phyloP scores from a whole-genome alignment of 2,797 vertebrate genomes.

The Scomberomorus guttatus region DNA sequence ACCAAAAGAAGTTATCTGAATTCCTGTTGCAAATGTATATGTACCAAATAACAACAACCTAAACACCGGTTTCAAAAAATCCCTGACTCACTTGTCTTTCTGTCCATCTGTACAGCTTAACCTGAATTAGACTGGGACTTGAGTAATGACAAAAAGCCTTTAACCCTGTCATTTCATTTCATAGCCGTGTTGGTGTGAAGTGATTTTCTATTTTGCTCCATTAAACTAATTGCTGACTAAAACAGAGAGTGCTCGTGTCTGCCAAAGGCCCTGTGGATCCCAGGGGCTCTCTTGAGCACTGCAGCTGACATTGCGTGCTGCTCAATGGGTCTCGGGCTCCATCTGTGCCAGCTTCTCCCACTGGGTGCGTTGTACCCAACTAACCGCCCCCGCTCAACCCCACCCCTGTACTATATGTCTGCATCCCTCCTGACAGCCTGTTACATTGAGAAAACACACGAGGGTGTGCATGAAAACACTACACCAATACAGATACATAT shows the following conservation, averaged over 20 bases:
- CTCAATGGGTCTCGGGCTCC: conserved; percentile 75
- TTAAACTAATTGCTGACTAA: conserved; percentile 78
- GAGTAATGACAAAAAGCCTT: conserved; percentile 42
- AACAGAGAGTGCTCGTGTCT: conserved; percentile 68
- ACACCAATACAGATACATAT: conserved; percentile 35
- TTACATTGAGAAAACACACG: conserved; percentile 15
- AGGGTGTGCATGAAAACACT: conserved; percentile 24
- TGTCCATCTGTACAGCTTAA: conserved; percentile 46
- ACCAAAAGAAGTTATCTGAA: background rate
- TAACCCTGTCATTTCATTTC: conserved; percentile 43
- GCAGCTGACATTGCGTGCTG: conserved; percentile 79
- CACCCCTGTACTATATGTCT: conserved; percentile 15
- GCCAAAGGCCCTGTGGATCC: conserved; percentile 72
- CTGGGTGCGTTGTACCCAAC: conserved; percentile 60
- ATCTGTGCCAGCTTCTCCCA: conserved; percentile 82
- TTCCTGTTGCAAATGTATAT: background rate
- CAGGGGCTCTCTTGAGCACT: conserved; percentile 73
- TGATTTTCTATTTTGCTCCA: conserved; percentile 76
- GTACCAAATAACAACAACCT: background rate
- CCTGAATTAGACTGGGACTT: conserved; percentile 37
- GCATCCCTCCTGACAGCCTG: conserved; percentile 9
- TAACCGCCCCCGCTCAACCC: conserved; percentile 8
- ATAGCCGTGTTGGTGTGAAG: conserved; percentile 58
- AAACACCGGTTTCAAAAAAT: conserved; percentile 14
- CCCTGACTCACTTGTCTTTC: conserved; percentile 19